Evolutionary conservation across 1,140 invertebrate species (phyloP).

Genomic region (Contarinia nasturtii): DNA sequence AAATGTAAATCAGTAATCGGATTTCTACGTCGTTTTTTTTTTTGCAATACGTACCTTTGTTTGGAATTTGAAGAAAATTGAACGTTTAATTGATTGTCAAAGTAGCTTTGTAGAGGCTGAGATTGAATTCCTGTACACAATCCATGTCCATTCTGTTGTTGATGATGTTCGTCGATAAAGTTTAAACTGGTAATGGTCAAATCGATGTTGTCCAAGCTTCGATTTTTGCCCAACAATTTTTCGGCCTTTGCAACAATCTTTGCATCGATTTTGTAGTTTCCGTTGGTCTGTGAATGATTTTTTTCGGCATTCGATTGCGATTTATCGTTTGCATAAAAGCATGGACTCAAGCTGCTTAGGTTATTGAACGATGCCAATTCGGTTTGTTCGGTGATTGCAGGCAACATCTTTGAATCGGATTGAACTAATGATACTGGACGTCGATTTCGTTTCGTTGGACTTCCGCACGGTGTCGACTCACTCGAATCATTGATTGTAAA

Average conservation of each 20-base stretch:
- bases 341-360: too few relatives aligned
- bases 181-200: conserved; percentile 36
- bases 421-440: conserved; percentile 26
- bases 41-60: neutral
- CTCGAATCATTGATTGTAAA: conserved; percentile 46
- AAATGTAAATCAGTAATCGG: neutral
- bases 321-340: too few relatives aligned
- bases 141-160: conserved; percentile 4
- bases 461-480: conserved; percentile 34
- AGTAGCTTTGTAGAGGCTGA: conserved; percentile 9
- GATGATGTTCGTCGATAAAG: conserved; percentile 31
- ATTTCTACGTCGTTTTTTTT: neutral
- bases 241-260: conserved; percentile 22
- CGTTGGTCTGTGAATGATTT: neutral
- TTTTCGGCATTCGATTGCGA: conserved; percentile 7
- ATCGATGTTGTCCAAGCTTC: conserved; percentile 31
- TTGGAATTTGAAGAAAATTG: neutral
- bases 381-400: conserved; percentile 30
- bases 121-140: conserved; percentile 1
- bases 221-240: conserved; percentile 19
- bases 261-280: conserved; percentile 19
- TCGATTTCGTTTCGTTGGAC: conserved; percentile 30
- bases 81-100: neutral
- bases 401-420: conserved; percentile 27
- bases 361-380: conserved; percentile 23